phyloP scores from a whole-genome alignment of 1,140 invertebrate species.

The Ostrea edulis region DNA sequence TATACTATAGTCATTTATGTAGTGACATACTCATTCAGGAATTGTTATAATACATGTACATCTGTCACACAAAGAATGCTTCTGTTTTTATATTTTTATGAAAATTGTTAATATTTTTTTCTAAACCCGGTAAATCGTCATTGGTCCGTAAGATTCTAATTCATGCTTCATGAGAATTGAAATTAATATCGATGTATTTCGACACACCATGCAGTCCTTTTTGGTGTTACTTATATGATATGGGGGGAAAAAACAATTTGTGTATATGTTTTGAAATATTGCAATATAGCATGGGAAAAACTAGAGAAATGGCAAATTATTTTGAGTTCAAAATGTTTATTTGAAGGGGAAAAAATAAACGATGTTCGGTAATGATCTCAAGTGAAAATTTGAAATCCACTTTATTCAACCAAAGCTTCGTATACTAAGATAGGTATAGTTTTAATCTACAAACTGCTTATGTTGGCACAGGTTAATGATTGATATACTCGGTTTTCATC shows the following conservation, averaged over 20 bases:
- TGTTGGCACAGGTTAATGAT: background rate
- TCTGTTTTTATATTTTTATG: slow-evolving; percentile 19
- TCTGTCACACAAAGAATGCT: slow-evolving; percentile 1
- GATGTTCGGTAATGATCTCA: slow-evolving; percentile 7
- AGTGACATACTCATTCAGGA: slow-evolving; percentile 13
- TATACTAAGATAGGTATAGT: background rate
- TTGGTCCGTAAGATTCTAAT: background rate
- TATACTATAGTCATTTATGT: background rate
- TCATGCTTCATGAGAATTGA: background rate
- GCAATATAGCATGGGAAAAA: no score
- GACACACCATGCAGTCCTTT: no score
- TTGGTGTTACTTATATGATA: no score
- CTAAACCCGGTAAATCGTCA: slow-evolving; percentile 20
- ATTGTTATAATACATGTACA: background rate
- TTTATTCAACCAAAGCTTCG: background rate
- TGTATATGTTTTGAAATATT: no score
- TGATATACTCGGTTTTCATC: slow-evolving; percentile 23
- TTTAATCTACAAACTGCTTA: slow-evolving; percentile 35
- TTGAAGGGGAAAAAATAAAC: background rate
- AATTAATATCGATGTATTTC: background rate
- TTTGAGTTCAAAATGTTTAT: no score
- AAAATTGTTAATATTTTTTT: slow-evolving; percentile 29
- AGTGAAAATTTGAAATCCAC: slow-evolving; percentile 23
- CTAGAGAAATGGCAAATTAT: no score
- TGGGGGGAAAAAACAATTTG: no score